Conservation (phyloP, 2,113 vertebrate species). For the Emydocephalus ijimae region DNA sequence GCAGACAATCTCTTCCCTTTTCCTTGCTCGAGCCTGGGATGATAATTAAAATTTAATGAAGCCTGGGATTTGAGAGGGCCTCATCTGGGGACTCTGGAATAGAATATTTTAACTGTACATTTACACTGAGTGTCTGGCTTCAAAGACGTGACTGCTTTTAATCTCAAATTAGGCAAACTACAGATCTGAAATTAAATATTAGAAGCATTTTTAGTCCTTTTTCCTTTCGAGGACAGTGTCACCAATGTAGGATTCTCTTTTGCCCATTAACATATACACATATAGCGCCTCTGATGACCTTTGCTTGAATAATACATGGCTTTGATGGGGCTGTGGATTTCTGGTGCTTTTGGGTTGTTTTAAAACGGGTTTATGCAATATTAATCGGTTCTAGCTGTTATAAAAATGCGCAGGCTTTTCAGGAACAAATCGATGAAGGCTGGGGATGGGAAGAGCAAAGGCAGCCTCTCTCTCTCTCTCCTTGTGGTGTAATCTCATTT, state of each 20-base stretch:
- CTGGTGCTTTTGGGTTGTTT: conserved; percentile 47
- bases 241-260: conserved; percentile 52
- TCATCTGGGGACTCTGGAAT: conserved; percentile 87
- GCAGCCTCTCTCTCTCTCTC: conserved; percentile 31
- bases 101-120: conserved; percentile 99
- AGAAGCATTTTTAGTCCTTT: conserved; percentile 58
- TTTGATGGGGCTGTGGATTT: conserved; percentile 59
- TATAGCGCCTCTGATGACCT: conserved; percentile 68
- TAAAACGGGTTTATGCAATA: conserved; percentile 82
- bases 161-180: conserved; percentile 89
- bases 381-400: conserved; percentile 81
- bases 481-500: conserved; percentile 38
- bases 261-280: conserved; percentile 37
- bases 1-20: conserved; percentile 79
- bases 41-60: conserved; percentile 99
- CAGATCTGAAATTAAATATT: conserved; percentile 81
- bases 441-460: conserved; percentile 37
- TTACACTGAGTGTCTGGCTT: conserved; percentile 97
- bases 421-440: conserved; percentile 76
- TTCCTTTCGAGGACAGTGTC: conserved; percentile 65
- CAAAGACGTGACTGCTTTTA: conserved; percentile 92
- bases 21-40: conserved; percentile 88
- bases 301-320: conserved; percentile 71
- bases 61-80: conserved; percentile 89
- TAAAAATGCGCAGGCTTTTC: conserved; percentile 81